phyloP scores from a whole-genome alignment of 2,888 invertebrate species.

The Digitonthophagus gazella region DNA sequence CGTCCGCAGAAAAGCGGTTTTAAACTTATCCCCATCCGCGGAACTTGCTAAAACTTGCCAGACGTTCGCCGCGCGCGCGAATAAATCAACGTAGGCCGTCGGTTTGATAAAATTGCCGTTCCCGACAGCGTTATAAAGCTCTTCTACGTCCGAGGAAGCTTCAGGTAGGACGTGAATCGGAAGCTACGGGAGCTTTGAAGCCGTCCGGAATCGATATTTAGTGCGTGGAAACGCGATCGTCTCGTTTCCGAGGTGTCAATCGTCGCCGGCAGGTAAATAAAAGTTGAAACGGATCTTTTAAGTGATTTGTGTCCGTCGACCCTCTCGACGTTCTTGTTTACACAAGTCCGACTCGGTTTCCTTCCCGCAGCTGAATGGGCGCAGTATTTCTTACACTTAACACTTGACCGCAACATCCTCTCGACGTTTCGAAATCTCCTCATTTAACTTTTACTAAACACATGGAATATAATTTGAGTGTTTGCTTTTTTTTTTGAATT shows the following conservation, averaged over 20 bases:
- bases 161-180: background rate
- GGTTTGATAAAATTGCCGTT: background rate
- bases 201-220: background rate
- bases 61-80: background rate
- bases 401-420: background rate
- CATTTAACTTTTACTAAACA: background rate
- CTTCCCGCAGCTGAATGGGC: background rate
- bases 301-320: no score
- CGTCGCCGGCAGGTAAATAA: no score
- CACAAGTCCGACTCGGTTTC: no score
- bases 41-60: background rate
- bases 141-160: background rate
- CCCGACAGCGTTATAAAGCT: background rate
- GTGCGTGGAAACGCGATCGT: no score
- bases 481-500: background rate
- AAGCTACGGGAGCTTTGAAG: background rate
- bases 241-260: no score
- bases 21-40: background rate
- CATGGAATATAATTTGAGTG: background rate
- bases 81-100: background rate
- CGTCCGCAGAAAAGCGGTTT: background rate
- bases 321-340: background rate
- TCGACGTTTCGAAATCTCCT: background rate
- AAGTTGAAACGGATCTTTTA: no score
- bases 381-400: background rate